Conservation (phyloP, 1,140 invertebrate species). For the Lepidotrigona ventralis region DNA sequence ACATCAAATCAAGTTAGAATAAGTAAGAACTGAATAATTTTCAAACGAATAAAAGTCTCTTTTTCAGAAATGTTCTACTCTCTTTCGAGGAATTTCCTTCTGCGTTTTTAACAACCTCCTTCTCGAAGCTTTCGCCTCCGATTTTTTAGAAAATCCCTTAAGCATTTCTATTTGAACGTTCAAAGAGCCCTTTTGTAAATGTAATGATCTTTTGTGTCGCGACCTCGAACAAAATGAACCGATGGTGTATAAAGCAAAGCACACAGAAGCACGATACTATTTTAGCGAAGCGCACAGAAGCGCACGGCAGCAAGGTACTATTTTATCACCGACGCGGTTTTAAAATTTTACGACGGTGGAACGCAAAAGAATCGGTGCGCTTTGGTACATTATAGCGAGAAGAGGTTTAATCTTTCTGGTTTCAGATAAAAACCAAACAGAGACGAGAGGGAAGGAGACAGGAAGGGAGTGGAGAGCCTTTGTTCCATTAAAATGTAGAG, state of each 20-base stretch:
- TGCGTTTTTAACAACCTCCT: background rate
- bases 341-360: background rate
- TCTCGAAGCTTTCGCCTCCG: background rate
- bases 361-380: background rate
- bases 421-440: constrained; percentile 19
- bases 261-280: background rate
- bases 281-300: background rate
- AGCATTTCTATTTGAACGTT: background rate
- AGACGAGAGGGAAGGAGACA: background rate
- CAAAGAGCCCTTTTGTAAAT: background rate
- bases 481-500: constrained; percentile 5
- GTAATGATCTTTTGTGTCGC: background rate
- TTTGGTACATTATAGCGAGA: background rate
- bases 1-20: no score
- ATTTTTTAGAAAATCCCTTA: background rate
- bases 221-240: background rate
- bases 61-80: background rate
- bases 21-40: background rate
- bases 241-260: background rate
- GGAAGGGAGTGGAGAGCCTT: background rate
- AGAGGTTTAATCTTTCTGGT: background rate
- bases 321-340: background rate
- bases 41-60: background rate
- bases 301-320: no score
- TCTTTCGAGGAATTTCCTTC: background rate